Conservation (phyloP, 23 tunicate genomes). For the Ascidia mentula region DNA sequence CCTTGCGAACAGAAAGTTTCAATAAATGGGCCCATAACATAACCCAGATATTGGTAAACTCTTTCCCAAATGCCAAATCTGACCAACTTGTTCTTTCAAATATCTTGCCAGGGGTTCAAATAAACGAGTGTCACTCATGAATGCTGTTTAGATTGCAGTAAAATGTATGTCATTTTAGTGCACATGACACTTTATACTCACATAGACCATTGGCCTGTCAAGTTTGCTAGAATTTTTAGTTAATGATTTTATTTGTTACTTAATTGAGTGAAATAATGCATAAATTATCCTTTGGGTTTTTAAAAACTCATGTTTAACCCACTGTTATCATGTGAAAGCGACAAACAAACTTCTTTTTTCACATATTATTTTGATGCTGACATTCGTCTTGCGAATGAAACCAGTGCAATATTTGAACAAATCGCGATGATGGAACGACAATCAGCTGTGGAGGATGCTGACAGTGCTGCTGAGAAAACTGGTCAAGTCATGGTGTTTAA, state of each 20-base stretch:
- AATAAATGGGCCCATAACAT: too few relatives aligned
- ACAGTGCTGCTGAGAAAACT: conserved; percentile 46
- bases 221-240: too few relatives aligned
- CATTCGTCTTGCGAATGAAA: conserved; percentile 48
- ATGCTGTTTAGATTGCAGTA: too few relatives aligned
- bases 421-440: conserved; percentile 62
- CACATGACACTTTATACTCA: too few relatives aligned
- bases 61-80: too few relatives aligned
- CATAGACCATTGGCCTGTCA: too few relatives aligned
- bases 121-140: too few relatives aligned
- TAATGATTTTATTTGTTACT: too few relatives aligned
- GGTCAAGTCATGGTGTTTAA: conserved; percentile 48
- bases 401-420: conserved; percentile 65
- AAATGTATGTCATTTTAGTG: too few relatives aligned
- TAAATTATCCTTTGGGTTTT: not conserved
- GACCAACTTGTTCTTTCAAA: not conserved
- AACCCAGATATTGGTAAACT: too few relatives aligned
- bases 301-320: not conserved
- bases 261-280: not conserved
- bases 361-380: conserved; percentile 86
- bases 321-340: too few relatives aligned
- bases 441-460: conserved; percentile 71
- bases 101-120: not conserved
- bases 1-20: not conserved
- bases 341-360: not conserved